These are phyloP conservation scores for Camelus bactrianus DNA, from an alignment of 2,113 vertebrate genomes.

Conservation along the genomic window DNA sequence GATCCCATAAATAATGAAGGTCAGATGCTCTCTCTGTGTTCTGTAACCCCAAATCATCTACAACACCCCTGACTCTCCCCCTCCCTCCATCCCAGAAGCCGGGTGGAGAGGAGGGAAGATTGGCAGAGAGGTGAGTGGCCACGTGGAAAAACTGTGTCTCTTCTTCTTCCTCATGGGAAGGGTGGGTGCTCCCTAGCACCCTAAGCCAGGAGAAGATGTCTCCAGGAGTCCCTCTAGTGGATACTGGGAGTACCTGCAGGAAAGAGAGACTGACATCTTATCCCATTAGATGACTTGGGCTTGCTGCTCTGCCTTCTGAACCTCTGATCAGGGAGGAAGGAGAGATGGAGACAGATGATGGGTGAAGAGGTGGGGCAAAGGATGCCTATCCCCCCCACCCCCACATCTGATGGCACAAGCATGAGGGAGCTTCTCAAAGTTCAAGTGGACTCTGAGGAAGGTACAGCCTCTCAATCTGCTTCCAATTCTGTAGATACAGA, in stretches of 20 bases:
- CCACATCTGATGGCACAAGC: not conserved
- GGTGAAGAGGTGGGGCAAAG: too few species aligned
- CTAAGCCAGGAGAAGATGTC: not conserved
- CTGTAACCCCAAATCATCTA: not conserved
- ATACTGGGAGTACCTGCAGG: too few species aligned
- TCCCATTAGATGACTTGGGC: not conserved
- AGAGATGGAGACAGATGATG: not conserved
- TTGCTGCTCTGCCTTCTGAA: not conserved
- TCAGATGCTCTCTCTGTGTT: not conserved
- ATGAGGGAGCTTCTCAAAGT: not conserved
- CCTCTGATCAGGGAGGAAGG: not conserved
- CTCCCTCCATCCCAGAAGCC: not conserved
- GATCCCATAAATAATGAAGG: not conserved
- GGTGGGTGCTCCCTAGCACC: too few species aligned
- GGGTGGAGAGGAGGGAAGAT: not conserved
- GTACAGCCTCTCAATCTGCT: constrained; percentile 79
- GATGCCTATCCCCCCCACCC: not conserved
- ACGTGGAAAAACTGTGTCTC: not conserved
- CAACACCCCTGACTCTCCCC: not conserved
- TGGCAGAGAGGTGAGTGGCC: not conserved
- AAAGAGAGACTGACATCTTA: not conserved
- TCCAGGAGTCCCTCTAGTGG: not conserved
- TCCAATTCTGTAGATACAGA: constrained; percentile 84
- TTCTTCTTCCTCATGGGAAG: not conserved
- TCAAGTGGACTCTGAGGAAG: not conserved